A percentile compares a stretch with the other conserved stretches of the same genome.
Conservation (phyloP, 2,888 invertebrate species). For the Sarcophaga caerulescens region DNA sequence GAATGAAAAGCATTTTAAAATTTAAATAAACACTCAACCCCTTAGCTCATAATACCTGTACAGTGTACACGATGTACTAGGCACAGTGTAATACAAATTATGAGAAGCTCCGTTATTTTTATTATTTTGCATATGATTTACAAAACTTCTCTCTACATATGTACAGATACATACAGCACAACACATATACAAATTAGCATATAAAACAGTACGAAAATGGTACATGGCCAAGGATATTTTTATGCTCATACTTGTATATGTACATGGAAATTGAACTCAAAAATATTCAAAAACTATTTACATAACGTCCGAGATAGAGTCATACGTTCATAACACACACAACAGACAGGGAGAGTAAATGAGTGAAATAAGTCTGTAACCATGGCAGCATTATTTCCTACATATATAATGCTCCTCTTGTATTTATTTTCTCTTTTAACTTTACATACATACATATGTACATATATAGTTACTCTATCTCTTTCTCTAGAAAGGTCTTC, state of each 20-base stretch:
- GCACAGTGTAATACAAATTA: too few relatives aligned
- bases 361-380: background rate
- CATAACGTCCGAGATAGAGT: background rate
- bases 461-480: background rate
- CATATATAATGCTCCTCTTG: background rate
- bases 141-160: conserved; percentile 3
- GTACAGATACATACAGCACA: too few relatives aligned
- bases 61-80: too few relatives aligned
- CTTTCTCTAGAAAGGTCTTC: background rate
- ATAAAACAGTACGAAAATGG: too few relatives aligned
- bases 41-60: too few relatives aligned
- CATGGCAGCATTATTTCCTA: too few relatives aligned
- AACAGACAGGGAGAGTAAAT: background rate
- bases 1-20: too few relatives aligned
- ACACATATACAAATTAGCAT: too few relatives aligned
- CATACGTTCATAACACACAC: background rate
- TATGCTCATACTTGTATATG: background rate
- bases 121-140: background rate
- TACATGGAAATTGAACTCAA: background rate
- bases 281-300: background rate
- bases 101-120: too few relatives aligned
- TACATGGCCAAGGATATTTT: conserved; percentile 28
- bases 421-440: conserved; percentile 10
- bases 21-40: too few relatives aligned
- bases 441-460: background rate